Percentiles rank a stretch among this genome's conserved stretches.
Evolutionary conservation across 2,888 invertebrate genomes (phyloP).

Genomic region (Scrobipalpa atriplicella): DNA sequence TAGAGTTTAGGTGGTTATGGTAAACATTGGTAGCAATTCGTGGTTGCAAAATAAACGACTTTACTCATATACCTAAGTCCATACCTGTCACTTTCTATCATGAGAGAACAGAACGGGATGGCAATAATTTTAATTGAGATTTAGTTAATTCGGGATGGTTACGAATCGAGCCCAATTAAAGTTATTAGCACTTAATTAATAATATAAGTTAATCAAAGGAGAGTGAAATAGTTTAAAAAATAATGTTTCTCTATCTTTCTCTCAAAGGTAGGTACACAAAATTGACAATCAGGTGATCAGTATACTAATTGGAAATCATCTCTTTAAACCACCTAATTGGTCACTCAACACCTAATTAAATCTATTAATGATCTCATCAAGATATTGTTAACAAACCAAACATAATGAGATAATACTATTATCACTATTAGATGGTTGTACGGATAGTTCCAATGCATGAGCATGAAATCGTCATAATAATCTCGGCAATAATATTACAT

Average conservation of each 20-base stretch:
- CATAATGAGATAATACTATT: neutral
- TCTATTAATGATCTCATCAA: neutral
- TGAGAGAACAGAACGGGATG: too few species aligned
- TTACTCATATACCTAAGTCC: too few species aligned
- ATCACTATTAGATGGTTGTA: neutral
- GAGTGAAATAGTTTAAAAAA: too few species aligned
- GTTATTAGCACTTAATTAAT: too few species aligned
- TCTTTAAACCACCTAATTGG: neutral
- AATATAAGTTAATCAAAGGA: too few species aligned
- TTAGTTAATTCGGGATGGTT: too few species aligned
- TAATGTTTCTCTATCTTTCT: too few species aligned
- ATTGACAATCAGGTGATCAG: neutral
- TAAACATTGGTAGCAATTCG: neutral
- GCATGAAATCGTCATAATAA: neutral
- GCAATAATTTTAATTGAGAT: too few species aligned
- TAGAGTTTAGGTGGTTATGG: too few species aligned
- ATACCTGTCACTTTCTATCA: too few species aligned
- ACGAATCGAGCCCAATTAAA: too few species aligned
- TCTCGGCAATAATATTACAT: conserved; percentile 21
- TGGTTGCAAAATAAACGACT: neutral
- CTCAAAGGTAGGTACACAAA: too few species aligned
- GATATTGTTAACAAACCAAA: neutral
- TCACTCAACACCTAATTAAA: neutral
- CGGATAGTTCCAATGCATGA: neutral
- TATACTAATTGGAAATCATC: neutral